Base-by-base conservation (phyloP, 2,797 vertebrate genomes). In the Myotis planiceps region DNA sequence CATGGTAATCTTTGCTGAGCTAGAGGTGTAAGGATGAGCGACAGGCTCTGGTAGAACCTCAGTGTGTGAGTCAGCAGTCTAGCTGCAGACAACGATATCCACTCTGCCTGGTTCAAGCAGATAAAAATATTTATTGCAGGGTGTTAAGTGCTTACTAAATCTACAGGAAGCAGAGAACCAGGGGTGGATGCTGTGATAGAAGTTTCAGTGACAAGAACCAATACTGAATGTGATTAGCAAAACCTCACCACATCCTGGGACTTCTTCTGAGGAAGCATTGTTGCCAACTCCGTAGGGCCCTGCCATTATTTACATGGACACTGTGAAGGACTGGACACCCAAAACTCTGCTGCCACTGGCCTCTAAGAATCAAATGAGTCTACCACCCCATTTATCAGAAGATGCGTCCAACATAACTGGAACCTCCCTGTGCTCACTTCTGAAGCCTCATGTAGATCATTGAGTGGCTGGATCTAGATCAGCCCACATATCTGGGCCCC, bases 151-250 rank as follows among this genome's bases (percentile, higher is more conserved):
- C 25, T 78, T n/a, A 37, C 34, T 65, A 14, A 25, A 4, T 51
- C 32, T 79, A 14, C 29, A 21, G n/a, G 66, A 95, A 87, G 47
- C 13, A 66, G 71, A 39, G 45, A 66, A 65, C 23, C 10, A 72
- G 60, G 34, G 27, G 8, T 76, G 53, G 5, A 10, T 51, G 53
- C 10, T 49, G 3, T 10, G 19, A 6, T 71, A 45, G 16, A 78
- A 68, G 32, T 58, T 63, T 82, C 12, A 15, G 72, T 60, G 66
- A 45, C 5, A 72, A 27, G 21, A 63, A 1, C 19, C 66, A 83
- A 69, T 9, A 47, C 0, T 32, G 86, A 21, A 45, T 25, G 14
- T 2, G 4, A 65, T 25, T 53, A 53, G 4, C 1, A 87, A 88
- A 84, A 80, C 12, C 27, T 69, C 72, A 47, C n/a, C 25, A 15